Conservation (phyloP, 2,888 invertebrate species). For the Himalopsyche tibetana region DNA sequence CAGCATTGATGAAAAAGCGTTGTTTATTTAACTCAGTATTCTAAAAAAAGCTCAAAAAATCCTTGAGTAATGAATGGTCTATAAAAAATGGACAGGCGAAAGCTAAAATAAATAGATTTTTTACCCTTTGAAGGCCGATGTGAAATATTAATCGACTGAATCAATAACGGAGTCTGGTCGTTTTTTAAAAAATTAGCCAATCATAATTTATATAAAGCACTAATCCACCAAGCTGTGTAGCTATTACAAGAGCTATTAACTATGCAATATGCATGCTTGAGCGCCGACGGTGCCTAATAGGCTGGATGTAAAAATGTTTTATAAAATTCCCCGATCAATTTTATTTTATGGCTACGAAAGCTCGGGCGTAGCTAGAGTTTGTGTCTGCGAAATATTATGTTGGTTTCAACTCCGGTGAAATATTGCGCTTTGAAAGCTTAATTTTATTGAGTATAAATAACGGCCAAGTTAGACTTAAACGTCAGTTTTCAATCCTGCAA, state of each 20-base stretch:
- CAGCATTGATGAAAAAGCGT: too few species aligned
- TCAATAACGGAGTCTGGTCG: conserved; percentile 11
- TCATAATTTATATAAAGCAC: conserved; percentile 37
- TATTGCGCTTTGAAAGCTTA: neutral
- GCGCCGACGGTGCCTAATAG: conserved; percentile 14
- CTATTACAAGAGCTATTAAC: conserved; percentile 19
- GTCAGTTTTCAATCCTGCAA: neutral
- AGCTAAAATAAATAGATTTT: too few species aligned
- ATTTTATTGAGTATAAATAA: conserved; percentile 28
- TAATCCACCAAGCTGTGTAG: conserved; percentile 4
- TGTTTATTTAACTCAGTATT: too few species aligned
- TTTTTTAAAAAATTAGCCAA: conserved; percentile 9
- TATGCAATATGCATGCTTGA: conserved; percentile 40
- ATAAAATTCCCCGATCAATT: conserved; percentile 35
- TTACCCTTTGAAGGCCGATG: neutral
- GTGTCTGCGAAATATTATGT: conserved; percentile 15
- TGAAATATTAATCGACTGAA: neutral
- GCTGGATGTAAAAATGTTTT: conserved; percentile 39
- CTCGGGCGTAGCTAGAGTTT: neutral
- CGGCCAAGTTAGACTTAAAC: neutral
- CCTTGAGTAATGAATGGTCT: too few species aligned
- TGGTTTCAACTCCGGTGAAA: conserved; percentile 28
- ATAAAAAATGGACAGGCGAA: too few species aligned
- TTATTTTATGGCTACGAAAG: conserved; percentile 1
- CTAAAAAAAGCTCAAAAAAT: too few species aligned